Evolutionary conservation across 2,888 invertebrate genomes (phyloP).

Genomic region (Branchipolynoe longqiensis): DNA sequence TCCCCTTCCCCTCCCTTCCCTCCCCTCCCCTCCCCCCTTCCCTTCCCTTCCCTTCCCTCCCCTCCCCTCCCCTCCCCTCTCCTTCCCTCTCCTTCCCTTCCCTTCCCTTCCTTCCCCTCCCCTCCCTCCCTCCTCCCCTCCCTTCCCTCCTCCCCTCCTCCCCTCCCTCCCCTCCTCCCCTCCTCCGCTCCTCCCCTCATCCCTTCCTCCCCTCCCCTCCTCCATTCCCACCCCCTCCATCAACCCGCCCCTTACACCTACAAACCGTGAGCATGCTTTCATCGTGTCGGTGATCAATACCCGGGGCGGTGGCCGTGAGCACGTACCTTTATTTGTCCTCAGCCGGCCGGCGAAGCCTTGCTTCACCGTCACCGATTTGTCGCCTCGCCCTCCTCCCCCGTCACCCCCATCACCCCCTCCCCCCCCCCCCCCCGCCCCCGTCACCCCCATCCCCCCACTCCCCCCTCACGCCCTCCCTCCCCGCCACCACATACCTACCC

Average conservation of each 20-base stretch:
- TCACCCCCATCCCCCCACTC: neutral
- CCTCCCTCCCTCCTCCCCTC: slow-evolving; percentile 5
- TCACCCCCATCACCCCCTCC: neutral
- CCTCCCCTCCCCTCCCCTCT: neutral
- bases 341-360: too few species aligned
- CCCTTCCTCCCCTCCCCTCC: slow-evolving; percentile 1
- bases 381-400: neutral
- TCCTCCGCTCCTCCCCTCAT: neutral
- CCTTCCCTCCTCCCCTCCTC: neutral
- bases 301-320: too few species aligned
- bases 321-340: too few species aligned
- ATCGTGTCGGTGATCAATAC: too few species aligned
- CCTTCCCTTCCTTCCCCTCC: neutral
- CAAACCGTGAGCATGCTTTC: too few species aligned
- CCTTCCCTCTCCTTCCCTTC: neutral
- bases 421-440: neutral
- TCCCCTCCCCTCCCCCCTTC: neutral
- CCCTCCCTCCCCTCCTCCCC: neutral
- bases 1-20: slow-evolving; percentile 24
- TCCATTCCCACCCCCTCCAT: neutral
- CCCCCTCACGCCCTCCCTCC: slow-evolving; percentile 2
- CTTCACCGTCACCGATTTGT: neutral
- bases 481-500: neutral
- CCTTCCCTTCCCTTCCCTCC: neutral
- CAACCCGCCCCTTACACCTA: neutral